Percentiles rank a stretch among this genome's conserved stretches.
Conservation (phyloP, 2,888 invertebrate species). For the Philonicus albiceps region DNA sequence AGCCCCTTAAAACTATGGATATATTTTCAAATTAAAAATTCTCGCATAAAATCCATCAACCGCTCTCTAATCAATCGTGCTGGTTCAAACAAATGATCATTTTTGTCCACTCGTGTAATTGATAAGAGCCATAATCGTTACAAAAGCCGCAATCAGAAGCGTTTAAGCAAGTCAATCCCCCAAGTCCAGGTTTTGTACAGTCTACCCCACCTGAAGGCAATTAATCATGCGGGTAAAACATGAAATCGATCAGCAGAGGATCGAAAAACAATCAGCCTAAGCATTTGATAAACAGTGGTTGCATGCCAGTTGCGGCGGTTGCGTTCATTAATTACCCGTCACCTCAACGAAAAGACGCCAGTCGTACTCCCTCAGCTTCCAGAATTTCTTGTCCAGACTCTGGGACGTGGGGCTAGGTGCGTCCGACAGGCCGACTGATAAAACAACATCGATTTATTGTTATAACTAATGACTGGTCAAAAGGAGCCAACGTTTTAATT, state of each 20-base stretch:
- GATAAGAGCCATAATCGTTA: conserved; percentile 34
- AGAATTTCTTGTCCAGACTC: background rate
- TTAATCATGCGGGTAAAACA: conserved; percentile 43
- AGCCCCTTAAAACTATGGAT: background rate
- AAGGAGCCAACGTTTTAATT: conserved; percentile 39
- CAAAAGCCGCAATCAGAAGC: conserved; percentile 47
- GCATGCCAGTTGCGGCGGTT: conserved; percentile 43
- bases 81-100: background rate
- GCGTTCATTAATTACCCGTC: conserved; percentile 46
- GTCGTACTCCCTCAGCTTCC: conserved; percentile 25
- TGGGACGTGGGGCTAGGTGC: background rate
- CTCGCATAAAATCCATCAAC: background rate
- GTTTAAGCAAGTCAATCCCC: conserved; percentile 45
- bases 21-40: background rate
- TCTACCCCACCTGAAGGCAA: conserved; percentile 43
- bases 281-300: conserved; percentile 48
- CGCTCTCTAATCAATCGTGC: background rate
- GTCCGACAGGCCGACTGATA: background rate
- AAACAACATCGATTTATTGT: conserved; percentile 36
- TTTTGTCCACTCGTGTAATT: background rate
- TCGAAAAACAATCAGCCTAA: conserved; percentile 46
- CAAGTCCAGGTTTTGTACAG: conserved; percentile 12
- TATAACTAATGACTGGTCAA: conserved; percentile 39
- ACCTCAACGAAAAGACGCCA: conserved; percentile 13
- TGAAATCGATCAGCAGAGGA: conserved; percentile 44